These are phyloP conservation scores for Melanotus villosus DNA, from an alignment of 2,888 invertebrate genomes.

Conservation along the genomic window DNA sequence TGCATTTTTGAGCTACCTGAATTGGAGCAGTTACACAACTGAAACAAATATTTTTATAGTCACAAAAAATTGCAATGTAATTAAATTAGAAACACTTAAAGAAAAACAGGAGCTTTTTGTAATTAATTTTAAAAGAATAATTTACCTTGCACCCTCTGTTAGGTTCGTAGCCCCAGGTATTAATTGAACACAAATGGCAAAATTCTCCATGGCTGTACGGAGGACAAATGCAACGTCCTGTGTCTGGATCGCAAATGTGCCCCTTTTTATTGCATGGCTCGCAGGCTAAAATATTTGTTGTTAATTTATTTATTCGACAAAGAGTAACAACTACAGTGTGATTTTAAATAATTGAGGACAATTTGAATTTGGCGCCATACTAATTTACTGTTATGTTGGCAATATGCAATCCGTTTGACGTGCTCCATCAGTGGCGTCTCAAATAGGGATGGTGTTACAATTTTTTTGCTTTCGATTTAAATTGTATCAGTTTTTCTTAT, in stretches of 20 bases:
- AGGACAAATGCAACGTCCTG: constrained; percentile 95
- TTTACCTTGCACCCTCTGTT: constrained; percentile 83
- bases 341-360: too few species aligned
- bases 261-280: constrained; percentile 84
- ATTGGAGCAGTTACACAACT: constrained; percentile 81
- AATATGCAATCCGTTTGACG: too few species aligned
- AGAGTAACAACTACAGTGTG: too few species aligned
- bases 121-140: constrained; percentile 12
- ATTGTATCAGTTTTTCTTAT: too few species aligned
- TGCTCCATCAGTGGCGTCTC: too few species aligned
- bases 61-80: too few species aligned
- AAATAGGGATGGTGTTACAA: too few species aligned
- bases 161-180: constrained; percentile 85
- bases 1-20: constrained; percentile 78
- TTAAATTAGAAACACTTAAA: too few species aligned
- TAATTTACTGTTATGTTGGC: too few species aligned
- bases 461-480: neutral
- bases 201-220: constrained; percentile 85
- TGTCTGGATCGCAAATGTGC: constrained; percentile 90
- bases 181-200: constrained; percentile 86
- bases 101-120: neutral
- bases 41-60: too few species aligned
- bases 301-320: too few species aligned
- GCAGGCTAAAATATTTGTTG: constrained; percentile 75
- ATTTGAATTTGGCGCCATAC: too few species aligned